A percentile compares a stretch with the other conserved stretches of the same genome.
These are phyloP conservation scores for Sorex maritimensis DNA, from an alignment of 2,797 vertebrate species.

Conservation along the genomic window DNA sequence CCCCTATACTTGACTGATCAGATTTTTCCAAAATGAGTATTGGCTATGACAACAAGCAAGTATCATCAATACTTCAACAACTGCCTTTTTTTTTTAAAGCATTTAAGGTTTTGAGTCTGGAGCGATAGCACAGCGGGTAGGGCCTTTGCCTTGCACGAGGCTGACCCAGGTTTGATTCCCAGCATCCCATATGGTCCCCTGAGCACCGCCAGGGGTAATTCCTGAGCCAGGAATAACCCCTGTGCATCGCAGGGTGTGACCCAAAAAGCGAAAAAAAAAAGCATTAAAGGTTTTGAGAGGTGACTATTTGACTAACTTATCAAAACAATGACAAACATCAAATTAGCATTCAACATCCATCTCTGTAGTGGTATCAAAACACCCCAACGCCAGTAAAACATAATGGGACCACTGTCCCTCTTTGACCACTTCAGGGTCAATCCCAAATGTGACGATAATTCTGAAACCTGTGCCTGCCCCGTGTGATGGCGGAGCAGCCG, in stretches of 20 bases:
- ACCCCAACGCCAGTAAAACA: background rate
- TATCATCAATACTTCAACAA: conserved; percentile 25
- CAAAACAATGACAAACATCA: background rate
- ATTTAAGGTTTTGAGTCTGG: background rate
- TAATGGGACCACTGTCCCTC: conserved; percentile 55
- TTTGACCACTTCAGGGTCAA: background rate
- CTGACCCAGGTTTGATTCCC: no score
- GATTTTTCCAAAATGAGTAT: conserved; percentile 25
- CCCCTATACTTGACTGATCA: conserved; percentile 41
- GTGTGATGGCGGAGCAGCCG: background rate
- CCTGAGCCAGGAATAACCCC: no score
- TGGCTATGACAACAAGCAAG: conserved; percentile 43
- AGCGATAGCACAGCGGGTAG: no score
- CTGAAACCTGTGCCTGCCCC: conserved; percentile 12
- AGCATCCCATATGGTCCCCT: no score
- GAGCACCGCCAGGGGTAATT: no score
- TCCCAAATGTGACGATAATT: conserved; percentile 49
- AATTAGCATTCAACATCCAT: conserved; percentile 4
- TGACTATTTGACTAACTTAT: conserved; percentile 49
- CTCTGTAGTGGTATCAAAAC: conserved; percentile 51
- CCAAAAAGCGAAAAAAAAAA: background rate
- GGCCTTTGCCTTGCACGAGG: no score
- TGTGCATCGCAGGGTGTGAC: no score
- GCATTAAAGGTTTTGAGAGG: conserved; percentile 1
- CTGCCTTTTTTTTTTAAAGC: background rate